Base-by-base conservation (phyloP, 2,797 vertebrate species). In the Aphelocoma californica region DNA sequence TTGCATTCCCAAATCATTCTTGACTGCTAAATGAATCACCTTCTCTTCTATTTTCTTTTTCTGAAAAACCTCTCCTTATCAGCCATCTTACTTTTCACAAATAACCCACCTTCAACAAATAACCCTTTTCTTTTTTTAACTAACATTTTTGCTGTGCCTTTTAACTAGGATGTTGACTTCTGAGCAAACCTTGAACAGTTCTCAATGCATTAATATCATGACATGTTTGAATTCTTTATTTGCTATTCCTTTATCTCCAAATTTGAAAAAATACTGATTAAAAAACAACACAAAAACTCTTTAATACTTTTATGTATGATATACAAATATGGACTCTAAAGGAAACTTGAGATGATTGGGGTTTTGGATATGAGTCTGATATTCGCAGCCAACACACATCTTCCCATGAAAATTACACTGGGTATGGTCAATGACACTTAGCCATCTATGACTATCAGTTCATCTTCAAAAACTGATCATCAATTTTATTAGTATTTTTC, bases 211-310 rank as follows among this genome's bases (percentile, higher is more conserved):
- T 14, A 29, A 48, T n/a, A 82, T 0, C 10, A 18, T 8, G 10
- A 44, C 14, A 74, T 3, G 12, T 65, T 36, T 61, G 12, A 83
- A 65, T 34, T 73, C 28, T 61, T 75, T 56, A 48, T 77, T 71
- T 74, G 40, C 20, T 48, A 12, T 28, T 81, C 7, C 29, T 79
- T 73, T 44, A 45, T 10, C 32, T 32, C 34, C 40, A 56, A 36
- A 54, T 44, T 42, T 47, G 29, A 32, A 81, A 74, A 62, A 74
- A 64, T 3, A 78, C 2, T 44, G 0, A 31, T 48, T 82, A 9
- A 2, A 62, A 58, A 77, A 36, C 4, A 0, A 2, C 10, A 70
- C 4, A 21, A 19, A 19, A 65, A 26, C 8, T 3, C 10, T 50
- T 44, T 14, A 26, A 7, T 50, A 17, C 11, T 91, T 88, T 79